Conservation (phyloP, 2,888 invertebrate species). For the Azorinus chamasolen region DNA sequence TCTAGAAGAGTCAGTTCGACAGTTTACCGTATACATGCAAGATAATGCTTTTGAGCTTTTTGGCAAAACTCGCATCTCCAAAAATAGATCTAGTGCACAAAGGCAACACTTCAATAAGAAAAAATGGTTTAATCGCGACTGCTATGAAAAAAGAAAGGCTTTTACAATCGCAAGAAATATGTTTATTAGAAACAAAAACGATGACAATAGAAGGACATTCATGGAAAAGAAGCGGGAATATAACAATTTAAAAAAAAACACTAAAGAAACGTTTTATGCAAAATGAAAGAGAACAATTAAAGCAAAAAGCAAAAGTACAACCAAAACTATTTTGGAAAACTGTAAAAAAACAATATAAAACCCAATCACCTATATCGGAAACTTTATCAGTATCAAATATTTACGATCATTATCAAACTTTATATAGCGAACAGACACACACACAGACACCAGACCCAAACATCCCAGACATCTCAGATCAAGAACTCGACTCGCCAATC, state of each 20-base stretch:
- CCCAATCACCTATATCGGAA: neutral
- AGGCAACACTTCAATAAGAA: no score
- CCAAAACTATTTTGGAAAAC: constrained; percentile 6
- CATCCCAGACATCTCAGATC: neutral
- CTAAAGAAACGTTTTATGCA: neutral
- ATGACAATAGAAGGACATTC: neutral
- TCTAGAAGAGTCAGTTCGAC: no score
- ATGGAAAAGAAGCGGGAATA: constrained; percentile 2
- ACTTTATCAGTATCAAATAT: neutral
- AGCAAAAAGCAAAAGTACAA: neutral
- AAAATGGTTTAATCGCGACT: neutral
- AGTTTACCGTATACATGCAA: no score
- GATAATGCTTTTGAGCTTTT: neutral
- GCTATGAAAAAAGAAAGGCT: neutral
- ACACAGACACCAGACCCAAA: no score
- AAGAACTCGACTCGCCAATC: constrained; percentile 4
- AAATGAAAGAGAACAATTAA: neutral
- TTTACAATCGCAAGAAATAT: constrained; percentile 10
- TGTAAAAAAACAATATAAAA: constrained; percentile 10
- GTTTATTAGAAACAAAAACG: constrained; percentile 2
- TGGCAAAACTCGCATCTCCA: neutral
- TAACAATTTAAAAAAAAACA: constrained; percentile 9
- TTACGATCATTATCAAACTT: constrained; percentile 7
- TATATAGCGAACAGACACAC: neutral
- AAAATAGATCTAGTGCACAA: no score